Evolutionary conservation across 2,888 invertebrate species (phyloP).

Genomic region (Clusia tigrina): DNA sequence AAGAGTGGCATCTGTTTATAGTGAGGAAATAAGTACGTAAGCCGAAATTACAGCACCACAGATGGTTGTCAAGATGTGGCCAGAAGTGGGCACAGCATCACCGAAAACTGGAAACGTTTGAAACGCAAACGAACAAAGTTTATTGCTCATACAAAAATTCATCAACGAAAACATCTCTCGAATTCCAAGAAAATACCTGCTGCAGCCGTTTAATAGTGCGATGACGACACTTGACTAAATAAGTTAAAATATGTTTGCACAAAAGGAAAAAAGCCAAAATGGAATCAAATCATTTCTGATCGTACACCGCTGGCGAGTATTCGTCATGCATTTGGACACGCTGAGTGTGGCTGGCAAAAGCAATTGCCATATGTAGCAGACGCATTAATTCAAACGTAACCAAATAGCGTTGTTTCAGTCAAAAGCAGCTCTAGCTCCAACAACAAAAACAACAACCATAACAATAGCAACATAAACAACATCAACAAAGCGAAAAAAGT

Average conservation of each 20-base stretch:
- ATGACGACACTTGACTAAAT: neutral
- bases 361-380: neutral
- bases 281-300: no score
- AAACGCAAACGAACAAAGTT: no score
- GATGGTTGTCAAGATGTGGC: no score
- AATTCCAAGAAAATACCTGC: constrained; percentile 7
- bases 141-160: neutral
- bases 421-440: neutral
- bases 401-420: neutral
- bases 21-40: no score
- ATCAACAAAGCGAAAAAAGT: neutral
- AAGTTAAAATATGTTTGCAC: neutral
- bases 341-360: no score
- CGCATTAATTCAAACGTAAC: neutral
- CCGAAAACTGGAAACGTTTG: no score
- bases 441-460: neutral
- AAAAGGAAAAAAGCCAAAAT: no score
- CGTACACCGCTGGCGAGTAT: no score
- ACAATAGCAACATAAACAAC: neutral
- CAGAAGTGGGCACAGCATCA: no score
- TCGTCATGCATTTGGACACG: neutral
- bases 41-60: no score
- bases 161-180: neutral
- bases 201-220: neutral
- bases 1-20: no score